Evolutionary conservation across 2,888 invertebrate species (phyloP).

Genomic region (Agrochola lota): DNA sequence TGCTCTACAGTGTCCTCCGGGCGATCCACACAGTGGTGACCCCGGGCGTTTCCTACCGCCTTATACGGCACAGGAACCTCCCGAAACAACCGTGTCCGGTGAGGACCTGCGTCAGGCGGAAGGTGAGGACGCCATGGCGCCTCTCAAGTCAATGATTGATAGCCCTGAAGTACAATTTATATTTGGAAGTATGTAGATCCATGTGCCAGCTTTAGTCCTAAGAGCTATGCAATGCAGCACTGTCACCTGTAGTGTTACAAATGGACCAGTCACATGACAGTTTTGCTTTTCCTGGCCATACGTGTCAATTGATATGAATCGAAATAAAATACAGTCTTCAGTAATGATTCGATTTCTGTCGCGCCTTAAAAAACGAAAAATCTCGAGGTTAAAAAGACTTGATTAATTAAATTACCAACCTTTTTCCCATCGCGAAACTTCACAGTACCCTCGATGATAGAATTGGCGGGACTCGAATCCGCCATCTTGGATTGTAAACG

Average conservation of each 20-base stretch:
- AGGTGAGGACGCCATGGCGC: too few relatives aligned
- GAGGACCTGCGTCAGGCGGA: too few relatives aligned
- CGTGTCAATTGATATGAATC: neutral
- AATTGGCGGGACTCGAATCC: conserved; percentile 91
- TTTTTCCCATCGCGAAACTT: conserved; percentile 98
- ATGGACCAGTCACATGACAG: neutral
- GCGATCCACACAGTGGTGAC: too few relatives aligned
- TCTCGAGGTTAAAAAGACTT: conserved; percentile 15
- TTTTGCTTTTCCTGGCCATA: neutral
- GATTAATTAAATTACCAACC: conserved; percentile 86
- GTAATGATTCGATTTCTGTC: neutral
- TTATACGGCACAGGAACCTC: too few relatives aligned
- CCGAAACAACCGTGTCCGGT: too few relatives aligned
- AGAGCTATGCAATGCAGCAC: neutral
- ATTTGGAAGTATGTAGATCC: conserved; percentile 19
- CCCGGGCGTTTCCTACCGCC: too few relatives aligned
- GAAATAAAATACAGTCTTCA: neutral
- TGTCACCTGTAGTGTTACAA: neutral
- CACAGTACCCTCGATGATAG: conserved; percentile 96
- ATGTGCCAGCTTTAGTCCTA: neutral
- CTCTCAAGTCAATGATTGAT: too few relatives aligned
- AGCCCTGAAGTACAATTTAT: conserved; percentile 16
- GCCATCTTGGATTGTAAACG: conserved; percentile 82
- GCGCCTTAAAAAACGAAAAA: conserved; percentile 12
- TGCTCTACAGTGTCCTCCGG: too few relatives aligned